Evolutionary conservation across 2,888 invertebrate genomes (phyloP).

Genomic region (Blastobasis lacticolella): DNA sequence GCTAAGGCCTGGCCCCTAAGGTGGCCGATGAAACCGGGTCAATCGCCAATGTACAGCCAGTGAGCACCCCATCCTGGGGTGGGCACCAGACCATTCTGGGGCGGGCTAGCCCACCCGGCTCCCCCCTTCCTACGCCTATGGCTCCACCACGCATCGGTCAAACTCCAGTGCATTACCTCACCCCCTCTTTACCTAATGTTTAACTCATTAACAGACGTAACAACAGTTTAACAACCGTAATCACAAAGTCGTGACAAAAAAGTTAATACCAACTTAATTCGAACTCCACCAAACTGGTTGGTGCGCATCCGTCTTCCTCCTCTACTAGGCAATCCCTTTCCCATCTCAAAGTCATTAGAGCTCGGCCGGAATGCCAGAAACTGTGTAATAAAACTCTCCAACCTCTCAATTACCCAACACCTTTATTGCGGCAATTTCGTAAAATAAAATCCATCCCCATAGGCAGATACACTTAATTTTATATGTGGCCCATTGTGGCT

Average conservation of each 20-base stretch:
- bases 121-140: too few relatives aligned
- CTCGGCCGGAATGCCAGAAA: slow-evolving; percentile 15
- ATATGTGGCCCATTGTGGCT: slow-evolving; percentile 52
- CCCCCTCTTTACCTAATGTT: too few relatives aligned
- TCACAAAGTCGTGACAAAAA: background rate
- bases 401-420: slow-evolving; percentile 64
- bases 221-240: background rate
- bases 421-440: slow-evolving; percentile 62
- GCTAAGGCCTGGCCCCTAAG: too few relatives aligned
- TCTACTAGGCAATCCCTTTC: background rate
- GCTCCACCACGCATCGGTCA: too few relatives aligned
- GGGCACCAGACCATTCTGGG: too few relatives aligned
- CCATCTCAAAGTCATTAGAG: background rate
- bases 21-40: too few relatives aligned
- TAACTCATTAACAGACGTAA: background rate
- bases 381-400: slow-evolving; percentile 42
- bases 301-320: background rate
- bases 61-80: too few relatives aligned
- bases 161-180: too few relatives aligned
- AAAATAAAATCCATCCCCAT: slow-evolving; percentile 58
- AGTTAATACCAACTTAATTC: background rate
- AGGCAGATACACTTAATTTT: slow-evolving; percentile 63
- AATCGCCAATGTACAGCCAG: too few relatives aligned
- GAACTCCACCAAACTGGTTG: background rate
- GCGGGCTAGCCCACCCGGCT: too few relatives aligned